Evolutionary conservation across 1,140 invertebrate genomes (phyloP), one percentile per base, ranked within the genome.

Genomic region (Leptonema lineaticorne): DNA sequence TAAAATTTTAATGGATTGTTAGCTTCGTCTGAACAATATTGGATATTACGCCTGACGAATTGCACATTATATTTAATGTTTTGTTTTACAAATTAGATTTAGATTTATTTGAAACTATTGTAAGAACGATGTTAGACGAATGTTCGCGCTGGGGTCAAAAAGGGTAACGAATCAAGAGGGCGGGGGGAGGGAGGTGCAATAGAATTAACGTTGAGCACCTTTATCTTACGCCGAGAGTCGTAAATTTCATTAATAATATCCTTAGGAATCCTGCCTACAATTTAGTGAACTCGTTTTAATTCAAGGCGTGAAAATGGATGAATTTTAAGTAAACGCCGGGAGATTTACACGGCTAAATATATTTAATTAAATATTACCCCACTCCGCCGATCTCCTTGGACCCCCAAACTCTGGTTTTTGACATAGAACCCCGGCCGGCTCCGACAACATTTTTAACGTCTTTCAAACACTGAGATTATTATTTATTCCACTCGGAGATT

Each of bases 241-340:
- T 60, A 70, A 70, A 70, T 70, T 63, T 70, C 64, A 66, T 62
- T 67, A 66, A 70, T 67, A 59, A 63, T 66, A 46, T 67, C 58
- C 64, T 41, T 26, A 62, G 63, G 69, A 70, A 70, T 67, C 59
- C 59, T 20, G 48, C 30, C 27, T 63, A 62, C 62, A 67, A 70
- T 70, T 70, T 60, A 70, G 64, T 62, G 69, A 70, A 70, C 69
- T 70, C 69, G 50, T 70, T 70, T 70, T 45, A 62, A 70, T 70
- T 70, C 63, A 26, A 30, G 30, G 14, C 57, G 64, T 63, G 45
- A 60, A 66, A 67, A 67, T 63, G 64, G 59, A 41, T 69, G 68
- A 69, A 58, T 69, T 37, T 69, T 50, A 64, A 64, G 60, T 24
- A 37, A 27, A 65, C 33, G 24, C 37, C 64, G 18, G 50, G 53